These are phyloP conservation scores for Tragopan temminckii DNA, from an alignment of 2,797 vertebrate genomes.

Conservation along the genomic window DNA sequence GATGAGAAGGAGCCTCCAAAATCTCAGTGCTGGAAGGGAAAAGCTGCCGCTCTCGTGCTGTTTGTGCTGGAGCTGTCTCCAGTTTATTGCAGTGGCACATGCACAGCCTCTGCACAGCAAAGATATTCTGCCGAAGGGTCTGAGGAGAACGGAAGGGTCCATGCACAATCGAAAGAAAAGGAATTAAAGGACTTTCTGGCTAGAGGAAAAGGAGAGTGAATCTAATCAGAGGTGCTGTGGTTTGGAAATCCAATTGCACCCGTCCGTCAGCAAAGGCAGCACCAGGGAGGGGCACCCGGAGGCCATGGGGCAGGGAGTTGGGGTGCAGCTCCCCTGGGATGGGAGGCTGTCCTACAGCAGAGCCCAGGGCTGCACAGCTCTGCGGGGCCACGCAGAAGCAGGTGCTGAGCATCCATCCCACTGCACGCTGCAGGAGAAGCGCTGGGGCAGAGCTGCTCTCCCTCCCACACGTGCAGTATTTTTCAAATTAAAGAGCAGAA, in stretches of 20 bases:
- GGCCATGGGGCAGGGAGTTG: fast-evolving
- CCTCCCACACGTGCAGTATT: background rate
- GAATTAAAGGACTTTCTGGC: constrained; percentile 41
- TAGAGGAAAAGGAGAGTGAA: constrained; percentile 42
- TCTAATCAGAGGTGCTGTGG: constrained; percentile 8
- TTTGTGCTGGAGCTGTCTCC: background rate
- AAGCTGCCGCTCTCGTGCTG: background rate
- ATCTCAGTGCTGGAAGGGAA: constrained; percentile 11
- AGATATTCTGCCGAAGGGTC: constrained; percentile 57
- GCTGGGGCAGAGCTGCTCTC: background rate
- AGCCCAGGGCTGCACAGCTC: background rate
- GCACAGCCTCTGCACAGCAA: background rate
- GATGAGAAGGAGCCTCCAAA: constrained; percentile 55
- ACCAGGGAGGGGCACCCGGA: background rate
- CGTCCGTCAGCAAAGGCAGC: constrained; percentile 19
- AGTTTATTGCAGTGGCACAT: constrained; percentile 32
- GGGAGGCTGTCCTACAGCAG: background rate
- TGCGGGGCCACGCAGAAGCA: fast-evolving
- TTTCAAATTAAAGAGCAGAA: constrained; percentile 59
- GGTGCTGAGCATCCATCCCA: background rate
- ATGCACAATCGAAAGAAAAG: constrained; percentile 29
- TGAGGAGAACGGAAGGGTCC: background rate
- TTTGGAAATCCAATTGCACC: constrained; percentile 56
- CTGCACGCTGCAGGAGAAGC: background rate
- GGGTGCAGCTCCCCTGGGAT: no score